Evolutionary conservation across 1,140 invertebrate species (phyloP).

Genomic region (Drosophila santomea): DNA sequence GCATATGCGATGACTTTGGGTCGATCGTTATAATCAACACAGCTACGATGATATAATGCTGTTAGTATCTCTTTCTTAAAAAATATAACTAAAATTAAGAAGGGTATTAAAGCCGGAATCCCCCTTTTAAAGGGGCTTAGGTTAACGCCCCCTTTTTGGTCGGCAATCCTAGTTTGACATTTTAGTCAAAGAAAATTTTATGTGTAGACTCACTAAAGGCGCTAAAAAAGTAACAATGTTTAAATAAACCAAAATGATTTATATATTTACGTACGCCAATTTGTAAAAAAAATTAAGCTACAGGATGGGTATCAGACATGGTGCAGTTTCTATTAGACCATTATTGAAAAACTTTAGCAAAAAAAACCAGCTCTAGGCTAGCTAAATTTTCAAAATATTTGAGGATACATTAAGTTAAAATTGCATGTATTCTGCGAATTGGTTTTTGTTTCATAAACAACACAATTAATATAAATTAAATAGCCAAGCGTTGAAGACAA

Average conservation of each 20-base stretch:
- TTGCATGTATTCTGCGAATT: not conserved
- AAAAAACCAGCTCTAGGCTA: too few relatives aligned
- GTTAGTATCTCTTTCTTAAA: constrained; percentile 16
- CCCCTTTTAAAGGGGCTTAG: not conserved
- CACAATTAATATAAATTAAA: constrained; percentile 13
- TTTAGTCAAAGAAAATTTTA: not conserved
- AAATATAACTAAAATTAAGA: constrained; percentile 10
- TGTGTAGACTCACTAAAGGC: not conserved
- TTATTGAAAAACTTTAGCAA: too few relatives aligned
- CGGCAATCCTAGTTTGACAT: not conserved
- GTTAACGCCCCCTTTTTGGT: not conserved
- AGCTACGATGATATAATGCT: constrained; percentile 37
- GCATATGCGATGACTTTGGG: constrained; percentile 26
- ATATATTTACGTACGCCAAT: too few relatives aligned
- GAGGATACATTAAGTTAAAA: not conserved
- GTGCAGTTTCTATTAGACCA: too few relatives aligned
- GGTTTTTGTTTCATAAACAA: not conserved
- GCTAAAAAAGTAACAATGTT: not conserved
- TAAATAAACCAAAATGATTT: not conserved
- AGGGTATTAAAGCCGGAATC: not conserved
- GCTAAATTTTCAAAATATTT: not conserved
- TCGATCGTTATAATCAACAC: constrained; percentile 28
- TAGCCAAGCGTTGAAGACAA: constrained; percentile 20
- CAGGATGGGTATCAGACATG: too few relatives aligned
- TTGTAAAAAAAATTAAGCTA: too few relatives aligned